A percentile compares a stretch with the other conserved stretches of the same genome.
Evolutionary conservation across 1,140 invertebrate genomes (phyloP).

Genomic region (Ooceraea biroi): DNA sequence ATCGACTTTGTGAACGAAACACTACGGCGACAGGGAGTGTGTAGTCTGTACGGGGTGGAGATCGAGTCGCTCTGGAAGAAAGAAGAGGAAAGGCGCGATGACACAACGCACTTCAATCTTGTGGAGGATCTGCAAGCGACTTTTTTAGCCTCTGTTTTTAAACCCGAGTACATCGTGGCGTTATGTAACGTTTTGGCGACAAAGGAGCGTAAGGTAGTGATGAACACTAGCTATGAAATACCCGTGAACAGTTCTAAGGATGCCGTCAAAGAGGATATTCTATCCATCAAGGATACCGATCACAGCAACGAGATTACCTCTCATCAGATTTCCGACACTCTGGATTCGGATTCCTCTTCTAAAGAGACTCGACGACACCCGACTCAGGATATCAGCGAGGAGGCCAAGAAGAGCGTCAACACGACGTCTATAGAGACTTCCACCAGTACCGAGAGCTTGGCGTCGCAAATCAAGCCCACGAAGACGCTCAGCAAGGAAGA

Average conservation of each 20-base stretch:
- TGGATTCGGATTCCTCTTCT: conserved; percentile 18
- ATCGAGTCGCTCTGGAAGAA: conserved; percentile 83
- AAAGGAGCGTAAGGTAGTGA: conserved; percentile 89
- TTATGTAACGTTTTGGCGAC: conserved; percentile 91
- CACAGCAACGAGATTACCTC: background rate
- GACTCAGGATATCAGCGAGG: conserved; percentile 33
- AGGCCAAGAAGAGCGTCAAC: conserved; percentile 29
- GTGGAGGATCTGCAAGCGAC: conserved; percentile 73
- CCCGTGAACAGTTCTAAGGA: conserved; percentile 59
- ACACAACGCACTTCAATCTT: conserved; percentile 72
- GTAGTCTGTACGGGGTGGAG: conserved; percentile 86
- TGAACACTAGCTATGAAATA: conserved; percentile 87
- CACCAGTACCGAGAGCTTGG: conserved; percentile 65
- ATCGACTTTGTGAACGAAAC: conserved; percentile 87
- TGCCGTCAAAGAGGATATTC: conserved; percentile 19
- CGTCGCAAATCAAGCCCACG: conserved; percentile 80
- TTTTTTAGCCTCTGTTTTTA: conserved; percentile 88
- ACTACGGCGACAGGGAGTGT: conserved; percentile 85
- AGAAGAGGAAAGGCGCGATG: background rate
- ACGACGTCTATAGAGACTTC: conserved; percentile 41
- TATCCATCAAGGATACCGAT: conserved; percentile 7
- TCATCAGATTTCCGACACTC: conserved; percentile 21
- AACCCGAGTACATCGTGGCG: conserved; percentile 90
- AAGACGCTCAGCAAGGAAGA: conserved; percentile 81
- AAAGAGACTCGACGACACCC: conserved; percentile 24